These are phyloP conservation scores for Notothenia coriiceps DNA, from an alignment of 2,113 vertebrate species.

Conservation along the genomic window DNA sequence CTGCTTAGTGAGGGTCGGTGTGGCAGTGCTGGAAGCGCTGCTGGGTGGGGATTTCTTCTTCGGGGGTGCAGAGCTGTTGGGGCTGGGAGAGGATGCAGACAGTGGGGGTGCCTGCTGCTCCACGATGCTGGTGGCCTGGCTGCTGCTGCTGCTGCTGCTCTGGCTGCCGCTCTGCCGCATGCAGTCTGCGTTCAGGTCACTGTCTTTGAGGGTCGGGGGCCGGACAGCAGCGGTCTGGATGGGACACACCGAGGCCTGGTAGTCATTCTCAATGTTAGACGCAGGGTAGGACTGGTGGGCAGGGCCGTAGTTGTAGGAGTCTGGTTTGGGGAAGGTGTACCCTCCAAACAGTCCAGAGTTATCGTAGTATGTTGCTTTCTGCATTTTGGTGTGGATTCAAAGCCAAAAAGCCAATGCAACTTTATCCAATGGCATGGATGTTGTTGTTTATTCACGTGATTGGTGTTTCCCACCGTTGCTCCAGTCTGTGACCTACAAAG, in stretches of 20 bases:
- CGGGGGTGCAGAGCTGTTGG: conserved; percentile 88
- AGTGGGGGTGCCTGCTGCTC: conserved; percentile 91
- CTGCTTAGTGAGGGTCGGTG: conserved; percentile 94
- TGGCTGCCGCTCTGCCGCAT: conserved; percentile 90
- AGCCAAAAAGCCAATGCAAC: conserved; percentile 86
- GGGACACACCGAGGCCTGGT: conserved; percentile 92
- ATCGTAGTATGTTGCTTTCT: conserved; percentile 99
- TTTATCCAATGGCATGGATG: conserved; percentile 95
- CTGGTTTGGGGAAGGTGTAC: conserved; percentile 94
- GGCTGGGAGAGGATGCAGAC: conserved; percentile 90
- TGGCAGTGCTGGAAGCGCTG: conserved; percentile 83
- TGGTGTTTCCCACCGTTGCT: conserved; percentile 85
- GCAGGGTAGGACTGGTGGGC: conserved; percentile 92
- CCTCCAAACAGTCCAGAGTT: conserved; percentile 96
- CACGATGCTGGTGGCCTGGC: conserved; percentile 86
- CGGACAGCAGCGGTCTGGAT: conserved; percentile 90
- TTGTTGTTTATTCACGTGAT: conserved; percentile 87
- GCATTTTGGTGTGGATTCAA: conserved; percentile 90
- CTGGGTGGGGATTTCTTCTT: conserved; percentile 93
- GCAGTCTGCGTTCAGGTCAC: conserved; percentile 93
- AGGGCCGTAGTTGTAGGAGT: conserved; percentile 91
- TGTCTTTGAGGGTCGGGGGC: conserved; percentile 89
- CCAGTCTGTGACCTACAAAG: conserved; percentile 79
- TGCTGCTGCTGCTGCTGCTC: conserved; percentile 84
- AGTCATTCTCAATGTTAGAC: conserved; percentile 91